Evolutionary conservation across 2,888 invertebrate species (phyloP), one percentile per base, ranked within the genome.

Genomic region (Chloromyia formosa): DNA sequence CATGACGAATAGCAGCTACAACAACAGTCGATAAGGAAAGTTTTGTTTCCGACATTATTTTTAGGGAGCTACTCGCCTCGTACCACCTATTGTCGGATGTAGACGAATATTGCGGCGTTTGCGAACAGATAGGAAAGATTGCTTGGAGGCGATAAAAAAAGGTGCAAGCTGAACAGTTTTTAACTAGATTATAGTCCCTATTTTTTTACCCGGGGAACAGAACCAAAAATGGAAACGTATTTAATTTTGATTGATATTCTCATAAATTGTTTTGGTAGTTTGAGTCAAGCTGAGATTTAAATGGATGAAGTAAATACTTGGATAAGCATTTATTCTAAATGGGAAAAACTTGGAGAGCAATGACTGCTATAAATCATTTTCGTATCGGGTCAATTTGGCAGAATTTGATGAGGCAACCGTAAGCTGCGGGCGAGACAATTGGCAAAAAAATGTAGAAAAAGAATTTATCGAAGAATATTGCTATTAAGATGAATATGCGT

Each of bases 131-230:
- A 45, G 66, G 49, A 66, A 35, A 27, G 42, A 42, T 14, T 20
- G 14, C 35, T 66, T 5, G 16, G 45, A 40, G 45, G 5, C 20
- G 35, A 66, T 66, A 45, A 66, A 66, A 58, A 60, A 60, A 60
- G 60, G 60, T 23, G 23, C 60, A 60, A 60, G 60, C 27, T 60
- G 23, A 27, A 27, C 60, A 60, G n/a, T 60, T 60, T 60, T 60
- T 60, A 60, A 60, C 60, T 60, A 60, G 60, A 60, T 60, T 60
- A 60, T 20, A 18, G n/a, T 18, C 22, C 22, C 16, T 53, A 12
- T 58, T 58, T 58, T 58, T 58, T 22, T 18, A 35, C 3, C 27
- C 27, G 27, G 27, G 27, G 3, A 35, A 35, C 27, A 35, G 27
- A 35, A 35, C 2, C 14, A 60, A 60, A 60, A 60, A 60, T 22